These are phyloP conservation scores for Tachysurus fulvidraco DNA, from an alignment of 2,113 vertebrate genomes.

Conservation along the genomic window DNA sequence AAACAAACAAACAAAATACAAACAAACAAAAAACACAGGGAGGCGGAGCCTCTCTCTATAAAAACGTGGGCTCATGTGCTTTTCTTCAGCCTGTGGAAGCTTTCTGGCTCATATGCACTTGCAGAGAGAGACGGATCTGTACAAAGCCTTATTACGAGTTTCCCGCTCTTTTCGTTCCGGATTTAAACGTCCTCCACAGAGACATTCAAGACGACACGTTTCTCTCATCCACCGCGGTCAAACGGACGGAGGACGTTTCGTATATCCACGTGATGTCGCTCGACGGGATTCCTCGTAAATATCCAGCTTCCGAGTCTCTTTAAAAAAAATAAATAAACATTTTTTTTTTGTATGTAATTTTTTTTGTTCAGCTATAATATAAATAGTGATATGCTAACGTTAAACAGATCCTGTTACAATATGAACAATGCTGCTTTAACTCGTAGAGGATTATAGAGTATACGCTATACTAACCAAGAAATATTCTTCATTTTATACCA, in stretches of 20 bases:
- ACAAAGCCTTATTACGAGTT: conserved; percentile 30
- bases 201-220: neutral
- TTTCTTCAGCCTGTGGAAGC: conserved; percentile 26
- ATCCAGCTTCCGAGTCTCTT: conserved; percentile 47
- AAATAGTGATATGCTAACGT: conserved; percentile 41
- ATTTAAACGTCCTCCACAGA: neutral
- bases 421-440: conserved; percentile 52
- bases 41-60: conserved; percentile 1
- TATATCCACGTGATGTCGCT: neutral
- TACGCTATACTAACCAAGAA: conserved; percentile 40
- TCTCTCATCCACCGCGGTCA: conserved; percentile 1
- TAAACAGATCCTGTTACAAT: conserved; percentile 37
- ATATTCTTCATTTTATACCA: conserved; percentile 1
- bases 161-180: neutral
- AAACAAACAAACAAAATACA: neutral
- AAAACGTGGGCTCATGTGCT: neutral
- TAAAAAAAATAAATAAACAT: conserved; percentile 37
- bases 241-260: neutral
- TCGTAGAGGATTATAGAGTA: conserved; percentile 25
- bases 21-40: neutral
- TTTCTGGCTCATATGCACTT: conserved; percentile 31
- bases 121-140: neutral
- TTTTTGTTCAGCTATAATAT: conserved; percentile 21
- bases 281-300: neutral
- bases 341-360: conserved; percentile 46